Base-by-base conservation (phyloP, 1,140 invertebrate genomes). In the Metaphire vulgaris region DNA sequence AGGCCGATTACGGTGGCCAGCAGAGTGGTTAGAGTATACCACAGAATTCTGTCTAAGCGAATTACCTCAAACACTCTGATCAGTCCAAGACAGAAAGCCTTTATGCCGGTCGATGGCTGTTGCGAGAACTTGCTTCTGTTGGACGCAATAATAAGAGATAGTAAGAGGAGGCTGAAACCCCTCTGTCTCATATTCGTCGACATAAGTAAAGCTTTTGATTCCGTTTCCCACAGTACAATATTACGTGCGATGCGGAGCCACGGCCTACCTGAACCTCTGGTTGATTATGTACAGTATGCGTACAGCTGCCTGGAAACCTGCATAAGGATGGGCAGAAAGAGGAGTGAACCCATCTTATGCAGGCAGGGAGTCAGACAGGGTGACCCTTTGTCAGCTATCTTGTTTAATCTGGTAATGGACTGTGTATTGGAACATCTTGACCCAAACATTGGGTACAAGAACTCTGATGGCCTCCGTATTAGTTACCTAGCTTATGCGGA, bases 11-110 rank as follows among this genome's bases (percentile, higher is more conserved):
- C 72, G 0, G 16, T 73, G 83, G 86, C 86, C 88, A 87, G 86
- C 85, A 87, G 88, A 83, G 87, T 88, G 86, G 87, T 1, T 1
- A 1, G 72, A 14, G 21, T 64, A 0, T 73, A 41, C 34, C 72
- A 73, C 26, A 70, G 2, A 15, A 32, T 70, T 21, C 32, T 70
- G 21, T n/a, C 69, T 70, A 70, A 1, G 26, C 69, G 69, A 1
- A 21, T 70, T 1, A 29, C 32, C 31, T 21, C 26, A 1, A 16
- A n/a, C 21, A 21, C 16, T 29, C 69, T 30, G 31, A 2, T 70
- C 1, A 30, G 31, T 70, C 29, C 2, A 1, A 32, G 14, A 16
- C 69, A 30, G 15, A 70, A 70, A 15, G 69, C 69, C 1, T 70
- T 70, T 15, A n/a, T n/a, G 1, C 28, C 2, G 1, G 69, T 31